Evolutionary conservation across 1,140 invertebrate species (phyloP), one percentile per base, ranked within the genome.

Genomic region (Euschistus heros): DNA sequence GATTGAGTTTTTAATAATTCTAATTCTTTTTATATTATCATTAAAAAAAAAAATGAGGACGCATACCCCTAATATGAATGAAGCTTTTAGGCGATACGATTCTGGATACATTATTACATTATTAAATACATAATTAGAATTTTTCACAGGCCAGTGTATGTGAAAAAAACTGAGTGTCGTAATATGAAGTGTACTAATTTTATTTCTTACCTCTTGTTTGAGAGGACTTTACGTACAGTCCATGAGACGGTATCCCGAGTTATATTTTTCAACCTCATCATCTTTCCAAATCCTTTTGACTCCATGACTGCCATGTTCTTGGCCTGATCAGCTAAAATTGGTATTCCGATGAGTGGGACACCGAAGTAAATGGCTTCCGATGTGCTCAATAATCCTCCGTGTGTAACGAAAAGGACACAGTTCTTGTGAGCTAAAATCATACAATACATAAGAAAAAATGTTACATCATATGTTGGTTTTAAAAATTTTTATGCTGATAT

Each of bases 331-430:
- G 20, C 55, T 17, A 59, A 59, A n/a, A 59, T 8, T 24, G 55
- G 55, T 27, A 59, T 59, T 6, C 55, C 50, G 50, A 54, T 26
- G 50, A 54, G 18, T 20, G 50, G 50, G 24, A 54, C 50, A 10
- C 75, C 77, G 64, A 76, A 70, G 64, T 76, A 74, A 4, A 76
- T 70, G 2, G 76, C 74, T 68, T 81, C 80, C 24, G 72, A 74
- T 22, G 71, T 69, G 27, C 79, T 77, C 27, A 78, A 72, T 22
- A 76, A 70, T 13, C 79, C 79, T 62, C 78, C 79, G 65, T 80
- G 79, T 20, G 75, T 75, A 8, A 80, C 73, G 67, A 80, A 80
- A 8, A 77, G 62, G 61, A 70, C 68, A 15, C 72, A 60, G 33
- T 76, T 74, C 14, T 71, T 69, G 67, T 81, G 78, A 7, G 70